Percentiles rank a stretch among this genome's conserved stretches.
Conservation (phyloP, 2,797 vertebrate genomes). For the Anisognathus igniventris region DNA sequence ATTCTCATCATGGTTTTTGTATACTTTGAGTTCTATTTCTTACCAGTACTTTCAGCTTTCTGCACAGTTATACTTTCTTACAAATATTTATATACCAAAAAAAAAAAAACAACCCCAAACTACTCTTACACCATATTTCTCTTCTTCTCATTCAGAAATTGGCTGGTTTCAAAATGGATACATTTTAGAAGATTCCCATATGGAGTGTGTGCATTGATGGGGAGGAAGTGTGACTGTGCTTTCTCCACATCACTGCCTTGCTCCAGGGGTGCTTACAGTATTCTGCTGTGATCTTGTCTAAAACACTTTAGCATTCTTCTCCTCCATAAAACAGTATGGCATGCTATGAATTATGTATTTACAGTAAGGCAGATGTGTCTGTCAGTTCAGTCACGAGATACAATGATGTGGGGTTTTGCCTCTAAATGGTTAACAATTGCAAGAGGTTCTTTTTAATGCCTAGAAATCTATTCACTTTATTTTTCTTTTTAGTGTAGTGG, state of each 20-base stretch:
- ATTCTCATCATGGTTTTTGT: not conserved
- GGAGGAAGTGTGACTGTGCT: not conserved
- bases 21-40: not conserved
- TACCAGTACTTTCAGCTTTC: not conserved
- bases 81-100: not conserved
- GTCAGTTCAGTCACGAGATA: not conserved
- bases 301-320: not conserved
- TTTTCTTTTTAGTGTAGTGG: not conserved
- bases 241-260: not conserved
- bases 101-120: not conserved
- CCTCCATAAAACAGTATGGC: not conserved
- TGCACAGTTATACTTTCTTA: not conserved
- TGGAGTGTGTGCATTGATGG: not conserved
- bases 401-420: not conserved
- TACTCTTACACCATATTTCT: not conserved
- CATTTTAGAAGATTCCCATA: not conserved
- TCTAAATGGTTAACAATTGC: conserved; percentile 17
- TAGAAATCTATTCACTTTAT: not conserved
- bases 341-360: not conserved
- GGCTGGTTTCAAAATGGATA: not conserved
- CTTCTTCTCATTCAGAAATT: not conserved
- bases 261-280: not conserved
- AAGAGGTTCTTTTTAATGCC: not conserved
- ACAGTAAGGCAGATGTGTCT: not conserved
- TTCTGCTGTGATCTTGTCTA: not conserved